Evolutionary conservation across 2,113 vertebrate genomes (phyloP), one percentile per base, ranked within the genome.

Genomic region (Dasyurus viverrinus): DNA sequence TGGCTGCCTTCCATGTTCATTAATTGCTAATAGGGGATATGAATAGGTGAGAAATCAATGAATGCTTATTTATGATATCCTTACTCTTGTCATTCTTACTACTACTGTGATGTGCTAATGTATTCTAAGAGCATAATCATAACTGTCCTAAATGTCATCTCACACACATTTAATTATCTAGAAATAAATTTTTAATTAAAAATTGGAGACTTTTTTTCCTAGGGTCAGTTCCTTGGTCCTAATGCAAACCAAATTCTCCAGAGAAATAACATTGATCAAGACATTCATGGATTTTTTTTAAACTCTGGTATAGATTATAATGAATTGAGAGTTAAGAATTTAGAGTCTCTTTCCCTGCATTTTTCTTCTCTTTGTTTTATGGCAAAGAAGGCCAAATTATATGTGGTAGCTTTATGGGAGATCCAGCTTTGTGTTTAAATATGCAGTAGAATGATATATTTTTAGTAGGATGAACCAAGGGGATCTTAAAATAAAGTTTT

Each of bases 111-210:
- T 60, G 27, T 93, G 26, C 89, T 89, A 48, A 92, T 96, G 27
- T 53, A 46, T 94, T 92, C 94, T 50, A 27, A 84, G 68, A 84
- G 55, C 76, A 60, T 93, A 68, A 92, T 76, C 76, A 93, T 90
- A 90, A 93, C 89, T 90, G 89, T 30, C 76, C 27, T 25, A 19
- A 84, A 90, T 60, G 2, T 84, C 54, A 0, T 93, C 92, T 30
- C 90, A 93, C 91, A 90, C 92, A 76, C 10, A 91, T 95, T 97
- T 95, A 96, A 92, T 55, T 92, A 84, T 92, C 93, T 47, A 91
- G 0, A 91, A 95, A 96, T 91, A 89, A 96, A 95, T 93, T 84
- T 96, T 93, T 96, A 94, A 95, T 93, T 94, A 95, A 96, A 94
- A 96, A 50, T 57, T 27, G 89, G 57, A 93, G 68, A 94, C 89